These are phyloP conservation scores for Actinopyga echinites DNA, from an alignment of 53 echinoderm and acorn worm genomes.

Conservation along the genomic window DNA sequence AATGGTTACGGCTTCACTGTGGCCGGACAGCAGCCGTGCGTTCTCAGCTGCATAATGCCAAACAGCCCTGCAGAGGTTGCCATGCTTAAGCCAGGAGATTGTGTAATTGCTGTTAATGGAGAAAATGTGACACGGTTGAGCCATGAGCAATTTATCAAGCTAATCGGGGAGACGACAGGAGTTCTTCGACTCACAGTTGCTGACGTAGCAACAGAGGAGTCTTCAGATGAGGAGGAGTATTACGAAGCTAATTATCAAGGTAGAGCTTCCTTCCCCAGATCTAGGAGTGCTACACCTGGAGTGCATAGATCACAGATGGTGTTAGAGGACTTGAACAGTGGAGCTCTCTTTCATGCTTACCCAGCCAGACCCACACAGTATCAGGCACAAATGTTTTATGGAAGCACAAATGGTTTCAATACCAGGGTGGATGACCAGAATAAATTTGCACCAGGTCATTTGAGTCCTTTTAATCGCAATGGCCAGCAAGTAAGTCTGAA, in stretches of 20 bases:
- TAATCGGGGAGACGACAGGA: conserved; percentile 81
- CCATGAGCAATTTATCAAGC: conserved; percentile 95
- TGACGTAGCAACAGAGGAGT: conserved; percentile 63
- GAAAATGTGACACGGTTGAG: conserved; percentile 86
- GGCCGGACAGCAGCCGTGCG: conserved; percentile 89
- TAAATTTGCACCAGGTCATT: conserved; percentile 96
- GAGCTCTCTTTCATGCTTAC: conserved; percentile 56
- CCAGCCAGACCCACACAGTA: not conserved
- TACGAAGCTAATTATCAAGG: not conserved
- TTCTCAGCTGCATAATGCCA: conserved; percentile 83
- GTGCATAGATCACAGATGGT: conserved; percentile 63
- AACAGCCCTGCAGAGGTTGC: conserved; percentile 91
- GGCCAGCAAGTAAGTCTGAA: conserved; percentile 57
- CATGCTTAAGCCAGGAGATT: conserved; percentile 80
- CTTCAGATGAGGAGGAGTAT: conserved; percentile 84
- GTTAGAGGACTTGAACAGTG: conserved; percentile 68
- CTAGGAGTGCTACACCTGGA: conserved; percentile 72
- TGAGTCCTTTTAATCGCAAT: conserved; percentile 84
- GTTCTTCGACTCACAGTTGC: conserved; percentile 93
- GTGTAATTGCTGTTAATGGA: conserved; percentile 93
- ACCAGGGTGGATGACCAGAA: conserved; percentile 22
- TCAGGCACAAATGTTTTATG: conserved; percentile 43
- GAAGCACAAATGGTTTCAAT: conserved; percentile 28
- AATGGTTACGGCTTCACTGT: conserved; percentile 97
- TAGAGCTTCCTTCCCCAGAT: conserved; percentile 53